phyloP scores from a whole-genome alignment of 2,797 vertebrate genomes.

The Sebastes paucispinis region DNA sequence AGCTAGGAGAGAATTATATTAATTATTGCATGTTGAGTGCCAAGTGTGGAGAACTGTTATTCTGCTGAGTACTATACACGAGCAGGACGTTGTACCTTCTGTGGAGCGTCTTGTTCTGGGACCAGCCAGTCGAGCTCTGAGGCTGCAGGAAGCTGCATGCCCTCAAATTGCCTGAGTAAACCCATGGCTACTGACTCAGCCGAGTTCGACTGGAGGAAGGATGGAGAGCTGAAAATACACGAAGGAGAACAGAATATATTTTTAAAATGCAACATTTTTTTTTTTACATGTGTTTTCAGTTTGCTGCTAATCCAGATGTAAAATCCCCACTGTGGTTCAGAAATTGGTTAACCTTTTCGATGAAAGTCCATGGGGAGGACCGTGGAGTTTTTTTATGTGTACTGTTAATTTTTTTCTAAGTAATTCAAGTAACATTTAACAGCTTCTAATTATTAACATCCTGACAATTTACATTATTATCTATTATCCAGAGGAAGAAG shows the following conservation, averaged over 20 bases:
- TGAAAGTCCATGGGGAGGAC: not conserved
- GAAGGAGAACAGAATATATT: not conserved
- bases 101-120: conserved; percentile 94
- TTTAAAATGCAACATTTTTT: not conserved
- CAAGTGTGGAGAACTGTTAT: not conserved
- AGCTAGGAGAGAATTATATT: conserved; percentile 78
- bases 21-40: not conserved
- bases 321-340: not conserved
- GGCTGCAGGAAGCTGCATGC: conserved; percentile 97
- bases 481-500: not conserved
- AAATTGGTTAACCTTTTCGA: not conserved
- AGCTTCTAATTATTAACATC: not conserved
- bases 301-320: not conserved
- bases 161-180: conserved; percentile 95
- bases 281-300: not conserved
- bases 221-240: conserved; percentile 81
- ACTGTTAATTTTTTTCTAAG: not conserved
- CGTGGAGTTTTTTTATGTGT: not conserved
- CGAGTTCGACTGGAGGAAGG: conserved; percentile 92
- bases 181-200: conserved; percentile 98
- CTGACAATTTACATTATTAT: not conserved
- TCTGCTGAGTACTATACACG: fast-evolving
- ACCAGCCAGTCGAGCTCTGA: conserved; percentile 98
- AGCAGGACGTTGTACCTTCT: conserved; percentile 85
- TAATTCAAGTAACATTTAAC: not conserved